phyloP scores from a whole-genome alignment of 1,140 invertebrate genomes.

The Nasonia vitripennis region DNA sequence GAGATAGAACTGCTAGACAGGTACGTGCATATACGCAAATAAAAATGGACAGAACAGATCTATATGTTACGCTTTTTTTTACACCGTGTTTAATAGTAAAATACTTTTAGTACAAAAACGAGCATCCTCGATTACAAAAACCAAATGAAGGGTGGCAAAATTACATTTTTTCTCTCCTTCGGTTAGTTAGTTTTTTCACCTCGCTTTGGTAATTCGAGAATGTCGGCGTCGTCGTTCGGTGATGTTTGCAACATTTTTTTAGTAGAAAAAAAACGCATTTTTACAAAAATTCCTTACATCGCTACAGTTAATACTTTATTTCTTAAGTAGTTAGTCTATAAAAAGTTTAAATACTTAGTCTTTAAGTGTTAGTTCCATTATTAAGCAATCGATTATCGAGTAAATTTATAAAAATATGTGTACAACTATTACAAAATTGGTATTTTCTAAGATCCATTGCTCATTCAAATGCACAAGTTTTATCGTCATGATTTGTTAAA shows the following conservation, averaged over 20 bases:
- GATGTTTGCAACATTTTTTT: constrained; percentile 12
- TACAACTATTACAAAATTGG: constrained; percentile 38
- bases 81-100: constrained; percentile 43
- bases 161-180: not conserved
- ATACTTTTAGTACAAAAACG: constrained; percentile 46
- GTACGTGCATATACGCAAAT: constrained; percentile 64
- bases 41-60: constrained; percentile 34
- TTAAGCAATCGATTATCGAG: constrained; percentile 29
- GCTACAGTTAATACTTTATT: constrained; percentile 44
- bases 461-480: constrained; percentile 6
- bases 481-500: not conserved
- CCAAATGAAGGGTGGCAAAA: constrained; percentile 22
- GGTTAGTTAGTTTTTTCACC: not conserved
- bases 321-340: constrained; percentile 43
- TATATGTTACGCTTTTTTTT: constrained; percentile 23
- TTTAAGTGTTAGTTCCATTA: constrained; percentile 30
- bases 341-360: constrained; percentile 34
- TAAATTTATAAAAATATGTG: constrained; percentile 39
- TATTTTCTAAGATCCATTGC: constrained; percentile 15
- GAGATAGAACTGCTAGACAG: constrained; percentile 87
- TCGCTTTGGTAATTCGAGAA: constrained; percentile 25
- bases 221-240: not conserved
- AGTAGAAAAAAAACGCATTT: constrained; percentile 28
- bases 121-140: constrained; percentile 29
- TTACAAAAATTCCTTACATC: constrained; percentile 35